These are phyloP conservation scores for Alosa sapidissima DNA, from an alignment of 2,797 vertebrate species.

Conservation along the genomic window DNA sequence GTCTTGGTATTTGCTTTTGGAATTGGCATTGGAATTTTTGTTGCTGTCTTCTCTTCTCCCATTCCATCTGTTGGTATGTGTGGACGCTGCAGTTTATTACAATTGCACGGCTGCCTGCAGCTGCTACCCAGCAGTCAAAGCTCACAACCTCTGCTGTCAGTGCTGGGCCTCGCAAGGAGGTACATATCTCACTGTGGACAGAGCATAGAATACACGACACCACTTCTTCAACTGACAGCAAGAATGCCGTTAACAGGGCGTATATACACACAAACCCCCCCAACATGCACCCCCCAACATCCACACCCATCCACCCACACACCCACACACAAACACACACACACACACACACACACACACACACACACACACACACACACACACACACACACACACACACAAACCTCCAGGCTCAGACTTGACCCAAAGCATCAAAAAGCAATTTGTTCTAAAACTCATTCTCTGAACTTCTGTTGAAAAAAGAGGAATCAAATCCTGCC, in stretches of 20 bases:
- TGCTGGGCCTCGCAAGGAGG: not conserved
- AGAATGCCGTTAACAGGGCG: conserved; percentile 37
- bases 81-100: conserved; percentile 35
- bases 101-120: conserved; percentile 15
- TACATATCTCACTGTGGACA: conserved; percentile 28
- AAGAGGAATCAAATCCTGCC: conserved; percentile 27
- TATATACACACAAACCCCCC: not conserved
- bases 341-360: conserved; percentile 1
- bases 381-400: not conserved
- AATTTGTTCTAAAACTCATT: conserved; percentile 44
- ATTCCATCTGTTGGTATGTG: conserved; percentile 56
- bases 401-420: conserved; percentile 33
- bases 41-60: conserved; percentile 30
- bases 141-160: conserved; percentile 35
- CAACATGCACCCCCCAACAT: not conserved
- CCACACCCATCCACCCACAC: not conserved
- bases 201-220: conserved; percentile 37
- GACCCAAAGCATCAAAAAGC: conserved; percentile 48
- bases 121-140: conserved; percentile 31
- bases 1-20: not conserved
- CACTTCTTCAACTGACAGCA: conserved; percentile 22
- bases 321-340: not conserved
- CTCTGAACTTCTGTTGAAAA: conserved; percentile 22
- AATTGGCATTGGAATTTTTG: conserved; percentile 47
- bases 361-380: not conserved